A percentile compares a stretch with the other conserved stretches of the same genome.
Conservation (phyloP, 2,888 invertebrate genomes). For the Sinelater perroti region DNA sequence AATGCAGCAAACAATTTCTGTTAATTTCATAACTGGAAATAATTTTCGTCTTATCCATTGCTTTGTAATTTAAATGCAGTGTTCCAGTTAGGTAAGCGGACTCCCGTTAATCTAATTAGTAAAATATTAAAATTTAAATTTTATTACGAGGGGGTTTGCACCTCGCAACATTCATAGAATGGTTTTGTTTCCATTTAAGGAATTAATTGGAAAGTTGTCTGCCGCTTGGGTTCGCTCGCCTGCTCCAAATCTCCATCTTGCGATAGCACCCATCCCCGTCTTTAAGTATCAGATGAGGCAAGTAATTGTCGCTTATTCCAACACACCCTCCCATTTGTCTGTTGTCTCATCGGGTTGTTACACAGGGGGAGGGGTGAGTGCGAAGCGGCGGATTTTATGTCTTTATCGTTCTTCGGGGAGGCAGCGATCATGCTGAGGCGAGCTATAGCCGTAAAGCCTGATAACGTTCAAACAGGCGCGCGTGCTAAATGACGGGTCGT, state of each 20-base stretch:
- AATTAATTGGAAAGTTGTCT: neutral
- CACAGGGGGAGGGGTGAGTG: slow-evolving; percentile 23
- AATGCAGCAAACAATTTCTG: neutral
- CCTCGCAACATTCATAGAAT: neutral
- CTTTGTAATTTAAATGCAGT: neutral
- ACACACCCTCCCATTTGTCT: slow-evolving; percentile 34
- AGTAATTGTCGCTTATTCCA: slow-evolving; percentile 33
- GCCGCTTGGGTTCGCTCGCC: neutral
- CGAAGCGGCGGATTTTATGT: slow-evolving; percentile 27
- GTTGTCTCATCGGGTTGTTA: slow-evolving; percentile 28
- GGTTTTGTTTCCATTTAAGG: neutral
- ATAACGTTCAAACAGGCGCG: slow-evolving; percentile 24
- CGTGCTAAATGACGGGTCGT: slow-evolving; percentile 13
- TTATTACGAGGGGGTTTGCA: neutral
- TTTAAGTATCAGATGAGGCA: slow-evolving; percentile 18
- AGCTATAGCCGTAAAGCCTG: slow-evolving; percentile 3
- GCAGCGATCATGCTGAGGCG: slow-evolving; percentile 17
- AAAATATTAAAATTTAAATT: neutral
- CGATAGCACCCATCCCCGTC: slow-evolving; percentile 13
- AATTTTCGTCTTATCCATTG: neutral
- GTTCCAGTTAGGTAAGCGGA: neutral
- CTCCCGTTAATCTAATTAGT: neutral
- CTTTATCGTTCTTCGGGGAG: slow-evolving; percentile 23
- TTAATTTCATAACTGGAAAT: neutral
- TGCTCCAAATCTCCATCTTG: slow-evolving; percentile 7